Base-by-base conservation (phyloP, 1,140 invertebrate genomes). In the Agraylea sexmaculata region DNA sequence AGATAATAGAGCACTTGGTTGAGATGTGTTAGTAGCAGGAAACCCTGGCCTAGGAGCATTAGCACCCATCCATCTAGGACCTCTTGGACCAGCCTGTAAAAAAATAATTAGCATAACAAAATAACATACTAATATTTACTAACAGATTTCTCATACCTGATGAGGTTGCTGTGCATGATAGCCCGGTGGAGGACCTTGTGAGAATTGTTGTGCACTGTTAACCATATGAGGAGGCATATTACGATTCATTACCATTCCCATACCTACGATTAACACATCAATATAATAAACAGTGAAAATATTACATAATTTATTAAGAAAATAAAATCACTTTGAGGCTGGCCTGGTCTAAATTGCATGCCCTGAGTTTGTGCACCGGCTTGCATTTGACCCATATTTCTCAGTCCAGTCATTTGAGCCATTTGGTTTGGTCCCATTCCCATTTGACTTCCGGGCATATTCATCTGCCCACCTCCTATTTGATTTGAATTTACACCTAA, bases 81-180 rank as follows among this genome's bases (percentile, higher is more conserved):
- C 38, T 11, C 46, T 34, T 10, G 41, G 41, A 13, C 40, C 42
- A 4, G 2, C 46, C 46, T 47, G 27, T 1, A 39, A 42, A 20
- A 15, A 36, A 4, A 15, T 10, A 36, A 3, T n/a, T n/a, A n/a
- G n/a, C n/a, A n/a, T n/a, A n/a, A n/a, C n/a, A n/a, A n/a, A n/a
- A n/a, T n/a, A n/a, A n/a, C n/a, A n/a, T n/a, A n/a, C n/a, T n/a
- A n/a, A n/a, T n/a, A n/a, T n/a, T n/a, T n/a, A n/a, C n/a, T n/a
- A n/a, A n/a, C n/a, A n/a, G n/a, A n/a, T n/a, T n/a, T 18, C 16
- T 32, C 10, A n/a, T 18, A 47, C 46, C 29, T 43, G 46, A 32
- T 43, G 46, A 16, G 43, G 46, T 21, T 40, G 41, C 11, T 42
- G 44, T 5, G 38, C 36, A 45, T 49, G 47, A 37, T 49, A 49